Conservation (phyloP, 2,888 invertebrate species). For the Xestoiulus laeticollis region DNA sequence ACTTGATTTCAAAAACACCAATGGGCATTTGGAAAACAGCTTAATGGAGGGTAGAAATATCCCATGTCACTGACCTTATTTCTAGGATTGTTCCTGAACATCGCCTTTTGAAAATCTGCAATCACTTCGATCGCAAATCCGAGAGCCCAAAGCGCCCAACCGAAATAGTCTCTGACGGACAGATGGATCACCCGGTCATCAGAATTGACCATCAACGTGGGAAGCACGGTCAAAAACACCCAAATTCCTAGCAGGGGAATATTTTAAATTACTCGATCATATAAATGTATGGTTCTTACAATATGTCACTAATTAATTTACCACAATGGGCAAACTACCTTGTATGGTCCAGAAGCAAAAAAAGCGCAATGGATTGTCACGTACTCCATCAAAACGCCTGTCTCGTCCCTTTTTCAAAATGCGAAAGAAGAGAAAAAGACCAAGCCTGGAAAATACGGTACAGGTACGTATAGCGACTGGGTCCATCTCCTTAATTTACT, state of each 20-base stretch:
- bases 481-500: too few relatives aligned
- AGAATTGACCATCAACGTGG: background rate
- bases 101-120: conserved; percentile 45
- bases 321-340: background rate
- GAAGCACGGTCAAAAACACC: conserved; percentile 40
- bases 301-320: too few relatives aligned
- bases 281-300: too few relatives aligned
- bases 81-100: conserved; percentile 28
- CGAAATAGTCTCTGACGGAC: conserved; percentile 34
- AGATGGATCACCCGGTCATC: background rate
- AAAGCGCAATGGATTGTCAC: conserved; percentile 21
- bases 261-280: background rate
- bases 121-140: conserved; percentile 43
- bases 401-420: conserved; percentile 25
- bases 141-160: conserved; percentile 14
- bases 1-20: background rate
- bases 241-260: conserved; percentile 31
- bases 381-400: conserved; percentile 17
- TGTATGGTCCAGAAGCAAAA: conserved; percentile 36
- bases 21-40: background rate
- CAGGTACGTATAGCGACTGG: too few relatives aligned
- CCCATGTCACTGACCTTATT: background rate
- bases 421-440: conserved; percentile 45
- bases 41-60: background rate
- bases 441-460: background rate